Percentiles rank a stretch among this genome's conserved stretches.
phyloP scores from a whole-genome alignment of 2,888 invertebrate species.

The Apotomis betuletana region DNA sequence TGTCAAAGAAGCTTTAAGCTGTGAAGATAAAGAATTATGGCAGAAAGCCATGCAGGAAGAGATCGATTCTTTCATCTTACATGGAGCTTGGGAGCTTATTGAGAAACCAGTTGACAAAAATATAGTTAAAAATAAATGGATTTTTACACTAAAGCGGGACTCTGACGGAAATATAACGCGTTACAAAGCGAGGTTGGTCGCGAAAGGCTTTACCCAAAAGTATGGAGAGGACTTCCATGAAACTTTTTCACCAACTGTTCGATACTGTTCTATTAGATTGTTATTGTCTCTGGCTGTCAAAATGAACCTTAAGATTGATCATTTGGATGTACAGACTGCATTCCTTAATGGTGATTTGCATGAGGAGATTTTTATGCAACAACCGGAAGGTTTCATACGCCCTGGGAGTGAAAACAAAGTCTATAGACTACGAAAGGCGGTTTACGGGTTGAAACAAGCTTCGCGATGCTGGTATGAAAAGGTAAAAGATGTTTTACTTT shows the following conservation, averaged over 20 bases:
- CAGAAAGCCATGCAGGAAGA: conserved; percentile 25
- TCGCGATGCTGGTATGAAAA: conserved; percentile 23
- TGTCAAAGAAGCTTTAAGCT: conserved; percentile 13
- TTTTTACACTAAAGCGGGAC: conserved; percentile 6
- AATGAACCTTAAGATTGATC: conserved; percentile 18
- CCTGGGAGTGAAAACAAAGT: conserved; percentile 25
- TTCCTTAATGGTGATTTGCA: conserved; percentile 8
- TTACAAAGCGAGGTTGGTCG: conserved; percentile 11
- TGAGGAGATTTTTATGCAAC: conserved; percentile 21
- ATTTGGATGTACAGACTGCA: conserved; percentile 7
- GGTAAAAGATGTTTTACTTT: neutral
- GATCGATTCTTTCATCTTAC: conserved; percentile 13
- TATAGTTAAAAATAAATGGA: conserved; percentile 15
- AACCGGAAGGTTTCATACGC: conserved; percentile 23
- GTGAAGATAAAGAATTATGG: conserved; percentile 8
- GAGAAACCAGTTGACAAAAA: conserved; percentile 19
- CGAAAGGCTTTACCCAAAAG: conserved; percentile 4
- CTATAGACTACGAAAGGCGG: conserved; percentile 17
- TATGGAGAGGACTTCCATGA: conserved; percentile 11
- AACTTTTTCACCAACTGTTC: conserved; percentile 10
- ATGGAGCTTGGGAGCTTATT: conserved; percentile 16
- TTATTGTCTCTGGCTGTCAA: conserved; percentile 15
- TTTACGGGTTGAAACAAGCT: conserved; percentile 10
- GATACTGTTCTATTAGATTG: neutral
- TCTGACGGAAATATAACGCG: conserved; percentile 7